Conservation (phyloP, 2,888 invertebrate species). For the Entomobrya proxima region DNA sequence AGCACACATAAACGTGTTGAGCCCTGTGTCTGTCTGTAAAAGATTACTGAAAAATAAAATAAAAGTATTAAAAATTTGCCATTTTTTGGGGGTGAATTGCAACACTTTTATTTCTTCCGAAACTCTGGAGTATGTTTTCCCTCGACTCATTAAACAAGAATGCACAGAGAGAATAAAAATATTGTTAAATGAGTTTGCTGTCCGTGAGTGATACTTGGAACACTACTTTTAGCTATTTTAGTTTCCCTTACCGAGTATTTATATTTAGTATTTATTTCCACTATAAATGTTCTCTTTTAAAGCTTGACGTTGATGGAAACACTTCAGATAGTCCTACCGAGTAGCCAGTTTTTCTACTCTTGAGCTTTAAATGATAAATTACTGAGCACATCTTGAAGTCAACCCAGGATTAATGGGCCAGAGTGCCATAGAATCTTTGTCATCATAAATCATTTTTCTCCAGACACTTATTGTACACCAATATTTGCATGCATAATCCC, state of each 20-base stretch:
- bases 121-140: no score
- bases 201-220: no score
- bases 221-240: no score
- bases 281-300: not conserved
- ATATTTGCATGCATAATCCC: conserved; percentile 39
- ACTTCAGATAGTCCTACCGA: not conserved
- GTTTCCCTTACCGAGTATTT: no score
- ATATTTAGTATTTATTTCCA: not conserved
- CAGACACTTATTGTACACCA: conserved; percentile 20
- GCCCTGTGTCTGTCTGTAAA: no score
- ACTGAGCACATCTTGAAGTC: conserved; percentile 47
- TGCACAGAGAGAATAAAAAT: no score
- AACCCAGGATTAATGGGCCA: conserved; percentile 58
- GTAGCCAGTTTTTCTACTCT: conserved; percentile 9
- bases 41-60: no score
- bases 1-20: not conserved
- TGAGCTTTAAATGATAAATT: conserved; percentile 57
- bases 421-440: conserved; percentile 50
- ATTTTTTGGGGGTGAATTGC: no score
- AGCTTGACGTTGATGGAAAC: conserved; percentile 11
- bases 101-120: no score
- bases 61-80: no score
- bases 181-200: no score
- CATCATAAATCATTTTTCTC: conserved; percentile 61
- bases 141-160: no score